Conservation (phyloP, 92 coral and sea anemone species). For the Heteractis magnifica region DNA sequence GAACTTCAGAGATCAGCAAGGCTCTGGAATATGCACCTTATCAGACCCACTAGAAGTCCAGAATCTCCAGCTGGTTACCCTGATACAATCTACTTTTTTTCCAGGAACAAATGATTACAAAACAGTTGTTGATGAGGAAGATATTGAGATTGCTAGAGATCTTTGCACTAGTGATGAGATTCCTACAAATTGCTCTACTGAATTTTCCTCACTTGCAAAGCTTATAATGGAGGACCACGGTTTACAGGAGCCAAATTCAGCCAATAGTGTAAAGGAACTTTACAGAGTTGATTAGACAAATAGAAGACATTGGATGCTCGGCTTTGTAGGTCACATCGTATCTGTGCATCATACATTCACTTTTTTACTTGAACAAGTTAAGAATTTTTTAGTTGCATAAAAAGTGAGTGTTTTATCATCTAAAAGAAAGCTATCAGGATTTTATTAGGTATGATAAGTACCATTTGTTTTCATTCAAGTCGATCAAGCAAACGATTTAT, state of each 20-base stretch:
- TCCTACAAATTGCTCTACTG: constrained; percentile 30
- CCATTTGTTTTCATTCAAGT: too few relatives aligned
- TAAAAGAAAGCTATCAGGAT: too few relatives aligned
- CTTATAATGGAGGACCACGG: constrained; percentile 43
- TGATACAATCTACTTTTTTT: constrained; percentile 34
- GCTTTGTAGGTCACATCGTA: too few relatives aligned
- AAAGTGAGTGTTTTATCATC: too few relatives aligned
- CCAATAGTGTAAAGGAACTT: constrained; percentile 27
- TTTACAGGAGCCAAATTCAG: constrained; percentile 27
- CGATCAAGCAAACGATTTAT: too few relatives aligned
- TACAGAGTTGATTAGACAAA: neutral
- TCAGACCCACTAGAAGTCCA: constrained; percentile 35
- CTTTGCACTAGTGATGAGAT: constrained; percentile 16
- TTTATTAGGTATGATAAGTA: too few relatives aligned
- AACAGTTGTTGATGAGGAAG: constrained; percentile 19
- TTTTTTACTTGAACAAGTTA: too few relatives aligned
- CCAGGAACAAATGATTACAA: constrained; percentile 36
- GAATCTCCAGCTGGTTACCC: constrained; percentile 59
- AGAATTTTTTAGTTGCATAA: too few relatives aligned
- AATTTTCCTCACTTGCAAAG: constrained; percentile 30
- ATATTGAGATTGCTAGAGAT: constrained; percentile 36
- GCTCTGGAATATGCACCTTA: constrained; percentile 57
- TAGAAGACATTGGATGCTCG: too few relatives aligned
- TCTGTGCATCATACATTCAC: too few relatives aligned
- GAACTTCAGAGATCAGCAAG: constrained; percentile 48